These are phyloP conservation scores for Incurvaria masculella DNA, from an alignment of 2,888 invertebrate species.

Conservation along the genomic window DNA sequence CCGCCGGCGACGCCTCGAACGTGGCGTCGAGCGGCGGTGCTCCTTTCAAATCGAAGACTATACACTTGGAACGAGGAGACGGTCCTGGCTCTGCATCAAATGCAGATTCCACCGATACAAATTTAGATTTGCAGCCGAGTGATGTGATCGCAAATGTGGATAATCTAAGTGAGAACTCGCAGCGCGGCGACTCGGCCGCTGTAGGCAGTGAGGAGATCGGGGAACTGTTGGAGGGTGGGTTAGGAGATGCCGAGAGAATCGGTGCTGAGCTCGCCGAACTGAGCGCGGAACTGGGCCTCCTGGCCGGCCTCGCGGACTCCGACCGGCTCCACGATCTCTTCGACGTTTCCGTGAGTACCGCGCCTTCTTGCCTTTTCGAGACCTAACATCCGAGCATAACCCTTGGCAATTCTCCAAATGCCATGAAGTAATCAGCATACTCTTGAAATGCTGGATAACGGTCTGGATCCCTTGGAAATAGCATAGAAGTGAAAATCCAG, in stretches of 20 bases:
- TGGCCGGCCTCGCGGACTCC: conserved; percentile 43
- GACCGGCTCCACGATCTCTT: conserved; percentile 37
- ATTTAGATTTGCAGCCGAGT: conserved; percentile 38
- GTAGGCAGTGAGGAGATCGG: conserved; percentile 43
- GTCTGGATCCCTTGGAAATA: not conserved
- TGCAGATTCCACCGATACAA: conserved; percentile 52
- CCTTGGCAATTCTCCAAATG: too few relatives aligned
- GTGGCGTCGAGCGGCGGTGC: not conserved
- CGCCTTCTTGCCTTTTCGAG: too few relatives aligned
- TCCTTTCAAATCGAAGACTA: conserved; percentile 21
- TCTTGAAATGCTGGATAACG: not conserved
- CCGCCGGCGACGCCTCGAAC: not conserved
- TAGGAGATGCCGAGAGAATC: conserved; percentile 42
- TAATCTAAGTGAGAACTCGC: conserved; percentile 32
- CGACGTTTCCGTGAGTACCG: not conserved
- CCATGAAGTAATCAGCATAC: too few relatives aligned
- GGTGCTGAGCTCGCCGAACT: conserved; percentile 45
- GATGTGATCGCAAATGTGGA: conserved; percentile 28
- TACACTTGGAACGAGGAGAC: conserved; percentile 44
- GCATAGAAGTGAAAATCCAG: conserved; percentile 12
- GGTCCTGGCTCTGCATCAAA: conserved; percentile 41
- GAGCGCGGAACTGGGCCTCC: conserved; percentile 43
- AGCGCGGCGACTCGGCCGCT: conserved; percentile 30
- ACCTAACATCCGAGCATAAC: too few relatives aligned
- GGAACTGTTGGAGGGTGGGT: conserved; percentile 46